These are phyloP conservation scores for Synanceia verrucosa DNA, from an alignment of 2,797 vertebrate species.

Conservation along the genomic window DNA sequence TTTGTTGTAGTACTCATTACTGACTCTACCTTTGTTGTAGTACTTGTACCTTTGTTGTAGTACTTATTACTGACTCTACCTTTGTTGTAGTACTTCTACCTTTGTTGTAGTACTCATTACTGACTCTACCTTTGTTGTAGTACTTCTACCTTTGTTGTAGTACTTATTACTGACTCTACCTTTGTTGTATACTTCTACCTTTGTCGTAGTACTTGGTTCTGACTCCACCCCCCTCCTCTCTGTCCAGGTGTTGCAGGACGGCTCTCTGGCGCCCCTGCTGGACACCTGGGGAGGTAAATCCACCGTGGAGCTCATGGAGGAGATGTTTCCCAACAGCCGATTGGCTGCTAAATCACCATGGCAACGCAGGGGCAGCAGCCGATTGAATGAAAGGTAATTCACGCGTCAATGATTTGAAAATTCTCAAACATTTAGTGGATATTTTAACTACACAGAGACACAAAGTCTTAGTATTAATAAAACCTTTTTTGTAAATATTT, in stretches of 20 bases:
- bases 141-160: not conserved
- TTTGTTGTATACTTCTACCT: not conserved
- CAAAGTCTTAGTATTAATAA: not conserved
- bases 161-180: not conserved
- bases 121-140: not conserved
- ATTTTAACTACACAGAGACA: not conserved
- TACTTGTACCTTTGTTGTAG: not conserved
- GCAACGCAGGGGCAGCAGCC: constrained; percentile 55
- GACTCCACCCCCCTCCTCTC: not conserved
- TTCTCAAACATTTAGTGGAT: not conserved
- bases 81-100: too few species aligned
- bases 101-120: not conserved
- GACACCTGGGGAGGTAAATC: constrained; percentile 90
- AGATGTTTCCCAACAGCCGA: constrained; percentile 83
- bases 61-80: not conserved
- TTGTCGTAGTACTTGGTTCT: not conserved
- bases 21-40: too few species aligned
- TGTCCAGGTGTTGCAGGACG: constrained; percentile 76
- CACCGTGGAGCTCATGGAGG: constrained; percentile 93
- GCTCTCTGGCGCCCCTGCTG: constrained; percentile 88
- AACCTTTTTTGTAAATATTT: not conserved
- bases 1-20: not conserved
- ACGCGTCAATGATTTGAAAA: not conserved
- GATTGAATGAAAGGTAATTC: constrained; percentile 73
- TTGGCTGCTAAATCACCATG: constrained; percentile 60